A percentile compares a stretch with the other conserved stretches of the same genome.
Conservation (phyloP, 2,888 invertebrate species). For the Pycnomerus fuliginosus region DNA sequence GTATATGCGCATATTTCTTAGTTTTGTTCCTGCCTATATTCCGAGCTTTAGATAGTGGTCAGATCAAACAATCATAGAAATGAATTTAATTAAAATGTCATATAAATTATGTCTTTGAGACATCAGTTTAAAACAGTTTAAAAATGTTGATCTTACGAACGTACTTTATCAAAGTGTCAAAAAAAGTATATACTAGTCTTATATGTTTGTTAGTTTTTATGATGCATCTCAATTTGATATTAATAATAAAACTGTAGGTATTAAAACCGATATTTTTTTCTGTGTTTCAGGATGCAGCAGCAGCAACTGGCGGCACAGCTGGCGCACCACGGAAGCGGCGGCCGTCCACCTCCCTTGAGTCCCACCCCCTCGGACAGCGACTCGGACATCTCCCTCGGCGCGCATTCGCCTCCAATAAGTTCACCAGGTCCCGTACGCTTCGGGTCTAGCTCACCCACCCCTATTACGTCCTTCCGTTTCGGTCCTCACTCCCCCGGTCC, state of each 20-base stretch:
- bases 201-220: too few species aligned
- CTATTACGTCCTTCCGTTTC: slow-evolving; percentile 50
- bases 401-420: slow-evolving; percentile 50
- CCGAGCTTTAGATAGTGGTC: too few species aligned
- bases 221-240: too few species aligned
- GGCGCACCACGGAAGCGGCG: slow-evolving; percentile 44
- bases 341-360: slow-evolving; percentile 45
- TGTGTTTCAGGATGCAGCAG: slow-evolving; percentile 52
- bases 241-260: slow-evolving; percentile 4
- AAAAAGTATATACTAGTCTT: too few species aligned
- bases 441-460: slow-evolving; percentile 39
- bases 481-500: slow-evolving; percentile 53
- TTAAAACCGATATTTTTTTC: slow-evolving; percentile 6
- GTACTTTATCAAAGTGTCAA: too few species aligned
- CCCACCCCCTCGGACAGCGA: slow-evolving; percentile 53
- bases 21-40: too few species aligned
- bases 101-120: too few species aligned
- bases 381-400: slow-evolving; percentile 53
- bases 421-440: slow-evolving; percentile 48
- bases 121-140: too few species aligned
- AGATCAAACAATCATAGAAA: too few species aligned
- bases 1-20: too few species aligned
- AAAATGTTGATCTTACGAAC: too few species aligned
- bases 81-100: too few species aligned
- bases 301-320: slow-evolving; percentile 52